Evolutionary conservation across 1,140 invertebrate genomes (phyloP), one percentile per base, ranked within the genome.

Genomic region (Rhagoletis zephyria): DNA sequence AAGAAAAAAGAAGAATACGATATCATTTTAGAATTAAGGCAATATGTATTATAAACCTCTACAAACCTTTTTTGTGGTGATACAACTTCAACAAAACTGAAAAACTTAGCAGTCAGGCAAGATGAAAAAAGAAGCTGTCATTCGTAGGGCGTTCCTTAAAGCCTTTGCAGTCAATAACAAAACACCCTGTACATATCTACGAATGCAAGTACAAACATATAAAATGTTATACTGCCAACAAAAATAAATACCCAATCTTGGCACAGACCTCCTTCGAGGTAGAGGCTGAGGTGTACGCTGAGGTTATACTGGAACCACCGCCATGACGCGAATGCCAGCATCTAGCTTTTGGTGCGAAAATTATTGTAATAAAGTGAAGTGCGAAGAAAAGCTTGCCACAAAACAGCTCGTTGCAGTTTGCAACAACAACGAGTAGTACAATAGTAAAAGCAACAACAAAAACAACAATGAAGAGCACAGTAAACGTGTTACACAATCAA

Each of bases 401-500:
- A 14, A 56, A 12, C 16, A 81, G 48, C 19, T 3, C 4, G 1
- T 56, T 19, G 7, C 48, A 56, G 48, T 81, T 59, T 81, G 74
- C 74, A 81, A 81, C 74, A 81, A 81, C 48, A 9, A 81, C 48
- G 45, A 81, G 56, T 45, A 45, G 12, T 12, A 63, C 16, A 63
- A 40, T 74, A 45, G 67, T 48, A 16, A 74, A 2, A 19, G 45
- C n/a, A 70, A 70, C 2, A 70, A 70, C 9, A 81, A 81, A 42
- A 81, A 81, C 48, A 81, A 81, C 74, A 56, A 81, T 12, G 56
- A 56, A 56, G 10, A 3, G 16, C 74, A 81, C 45, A 56, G 48
- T 19, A 81, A 81, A 56, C 74, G 74, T 81, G 74, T 81, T 81
- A 81, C 74, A 81, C 74, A 81, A 81, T 56, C 74, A 81, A 81